Evolutionary conservation across 2,797 vertebrate genomes (phyloP).

Genomic region (Sebastes taczanowskii): DNA sequence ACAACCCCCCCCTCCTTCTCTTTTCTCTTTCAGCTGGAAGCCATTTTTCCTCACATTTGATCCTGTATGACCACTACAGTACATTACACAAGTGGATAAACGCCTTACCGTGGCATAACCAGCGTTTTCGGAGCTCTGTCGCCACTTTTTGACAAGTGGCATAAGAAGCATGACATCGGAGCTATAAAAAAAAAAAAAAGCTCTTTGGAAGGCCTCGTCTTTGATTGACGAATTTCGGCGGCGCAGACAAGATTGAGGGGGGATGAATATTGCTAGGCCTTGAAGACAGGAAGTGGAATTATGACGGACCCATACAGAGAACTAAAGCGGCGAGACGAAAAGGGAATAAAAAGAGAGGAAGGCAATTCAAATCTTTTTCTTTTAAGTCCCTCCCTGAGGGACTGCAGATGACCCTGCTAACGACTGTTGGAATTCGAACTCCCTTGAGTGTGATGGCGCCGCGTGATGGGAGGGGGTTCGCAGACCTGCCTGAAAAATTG

Average conservation of each 20-base stretch:
- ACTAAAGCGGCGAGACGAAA: slow-evolving; percentile 40
- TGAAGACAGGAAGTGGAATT: slow-evolving; percentile 74
- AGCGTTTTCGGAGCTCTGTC: slow-evolving; percentile 59
- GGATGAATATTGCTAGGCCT: slow-evolving; percentile 60
- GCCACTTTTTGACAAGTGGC: slow-evolving; percentile 71
- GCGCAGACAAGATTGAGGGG: slow-evolving; percentile 57
- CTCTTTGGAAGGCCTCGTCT: slow-evolving; percentile 62
- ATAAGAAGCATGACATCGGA: slow-evolving; percentile 77
- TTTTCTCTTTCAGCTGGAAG: slow-evolving; percentile 69
- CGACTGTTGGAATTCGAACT: slow-evolving; percentile 71
- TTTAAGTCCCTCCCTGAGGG: slow-evolving; percentile 71
- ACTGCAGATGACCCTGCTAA: slow-evolving; percentile 77
- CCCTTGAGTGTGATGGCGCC: slow-evolving; percentile 66
- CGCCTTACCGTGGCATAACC: slow-evolving; percentile 63
- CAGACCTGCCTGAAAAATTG: slow-evolving; percentile 77
- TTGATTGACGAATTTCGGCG: slow-evolving; percentile 70
- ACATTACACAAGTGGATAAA: slow-evolving; percentile 77
- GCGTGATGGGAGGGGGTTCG: slow-evolving; percentile 64
- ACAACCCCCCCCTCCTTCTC: slow-evolving; percentile 15
- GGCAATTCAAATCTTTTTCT: slow-evolving; percentile 72
- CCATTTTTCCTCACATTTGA: slow-evolving; percentile 73
- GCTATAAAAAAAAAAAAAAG: slow-evolving; percentile 64
- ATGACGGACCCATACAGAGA: slow-evolving; percentile 64
- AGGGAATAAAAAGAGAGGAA: slow-evolving; percentile 55
- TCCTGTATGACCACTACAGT: slow-evolving; percentile 60